Evolutionary conservation across 2,888 invertebrate species (phyloP).

Genomic region (Pristionchus japonicus): DNA sequence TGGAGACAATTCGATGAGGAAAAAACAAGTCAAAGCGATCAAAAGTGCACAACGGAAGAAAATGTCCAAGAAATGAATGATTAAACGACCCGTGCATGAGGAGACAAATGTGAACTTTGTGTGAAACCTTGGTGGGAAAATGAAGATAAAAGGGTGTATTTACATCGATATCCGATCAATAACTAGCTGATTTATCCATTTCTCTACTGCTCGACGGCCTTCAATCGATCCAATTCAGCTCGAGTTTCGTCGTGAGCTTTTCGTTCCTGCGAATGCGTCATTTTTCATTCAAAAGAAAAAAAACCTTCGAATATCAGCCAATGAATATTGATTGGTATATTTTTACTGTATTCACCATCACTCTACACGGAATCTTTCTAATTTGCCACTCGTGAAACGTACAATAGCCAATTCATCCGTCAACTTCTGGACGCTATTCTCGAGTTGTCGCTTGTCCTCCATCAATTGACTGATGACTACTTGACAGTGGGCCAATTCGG

Average conservation of each 20-base stretch:
- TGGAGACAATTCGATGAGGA: constrained; percentile 7
- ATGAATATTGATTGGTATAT: too few relatives aligned
- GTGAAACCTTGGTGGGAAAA: neutral
- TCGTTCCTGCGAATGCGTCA: constrained; percentile 52
- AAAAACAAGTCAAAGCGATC: neutral
- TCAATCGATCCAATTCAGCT: constrained; percentile 51
- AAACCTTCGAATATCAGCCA: too few relatives aligned
- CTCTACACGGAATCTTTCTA: too few relatives aligned
- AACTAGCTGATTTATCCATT: neutral
- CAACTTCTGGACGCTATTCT: constrained; percentile 52
- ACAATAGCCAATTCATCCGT: constrained; percentile 55
- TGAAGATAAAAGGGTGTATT: neutral
- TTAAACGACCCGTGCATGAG: neutral
- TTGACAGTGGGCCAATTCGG: constrained; percentile 52
- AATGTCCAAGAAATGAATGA: constrained; percentile 26
- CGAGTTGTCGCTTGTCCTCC: constrained; percentile 61
- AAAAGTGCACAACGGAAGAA: constrained; percentile 5
- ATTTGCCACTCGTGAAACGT: neutral
- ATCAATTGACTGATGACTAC: constrained; percentile 54
- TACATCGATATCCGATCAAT: constrained; percentile 1
- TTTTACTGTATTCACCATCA: too few relatives aligned
- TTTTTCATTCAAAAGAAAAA: too few relatives aligned
- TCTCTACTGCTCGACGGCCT: neutral
- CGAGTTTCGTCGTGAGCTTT: constrained; percentile 57
- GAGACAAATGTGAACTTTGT: neutral